Conservation (phyloP, 2,888 invertebrate species). For the Mechanitis messenoides region DNA sequence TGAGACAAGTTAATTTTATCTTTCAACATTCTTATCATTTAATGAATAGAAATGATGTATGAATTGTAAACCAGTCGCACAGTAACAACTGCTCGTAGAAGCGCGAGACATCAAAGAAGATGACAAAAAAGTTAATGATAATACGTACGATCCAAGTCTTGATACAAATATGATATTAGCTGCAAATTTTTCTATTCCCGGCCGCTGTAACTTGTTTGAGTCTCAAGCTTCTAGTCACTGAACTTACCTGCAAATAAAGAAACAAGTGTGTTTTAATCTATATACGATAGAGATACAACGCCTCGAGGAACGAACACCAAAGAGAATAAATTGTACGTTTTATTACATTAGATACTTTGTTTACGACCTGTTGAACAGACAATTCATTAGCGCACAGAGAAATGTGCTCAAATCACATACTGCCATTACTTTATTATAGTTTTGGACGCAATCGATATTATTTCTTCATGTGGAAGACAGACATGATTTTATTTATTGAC, state of each 20-base stretch:
- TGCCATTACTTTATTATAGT: too few species aligned
- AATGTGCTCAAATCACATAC: neutral
- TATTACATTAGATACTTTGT: conserved; percentile 10
- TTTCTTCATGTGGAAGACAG: too few species aligned
- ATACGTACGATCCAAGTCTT: conserved; percentile 24
- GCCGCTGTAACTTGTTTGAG: conserved; percentile 29
- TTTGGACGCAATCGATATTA: too few species aligned
- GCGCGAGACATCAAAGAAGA: conserved; percentile 24
- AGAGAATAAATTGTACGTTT: conserved; percentile 10
- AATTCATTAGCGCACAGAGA: neutral
- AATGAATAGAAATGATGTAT: conserved; percentile 20
- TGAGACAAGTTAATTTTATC: conserved; percentile 1
- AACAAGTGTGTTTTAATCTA: conserved; percentile 22
- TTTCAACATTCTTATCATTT: conserved; percentile 15
- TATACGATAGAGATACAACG: conserved; percentile 21
- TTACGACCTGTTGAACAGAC: conserved; percentile 4
- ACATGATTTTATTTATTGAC: too few species aligned
- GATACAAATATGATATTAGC: conserved; percentile 31
- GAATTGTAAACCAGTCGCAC: conserved; percentile 23
- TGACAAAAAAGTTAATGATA: conserved; percentile 27
- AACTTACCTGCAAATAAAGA: conserved; percentile 37
- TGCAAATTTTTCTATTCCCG: conserved; percentile 32
- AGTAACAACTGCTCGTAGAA: conserved; percentile 24
- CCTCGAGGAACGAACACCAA: conserved; percentile 12
- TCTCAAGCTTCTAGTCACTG: conserved; percentile 26